Base-by-base conservation (phyloP, 1,140 invertebrate species). In the Pollicipes pollicipes region DNA sequence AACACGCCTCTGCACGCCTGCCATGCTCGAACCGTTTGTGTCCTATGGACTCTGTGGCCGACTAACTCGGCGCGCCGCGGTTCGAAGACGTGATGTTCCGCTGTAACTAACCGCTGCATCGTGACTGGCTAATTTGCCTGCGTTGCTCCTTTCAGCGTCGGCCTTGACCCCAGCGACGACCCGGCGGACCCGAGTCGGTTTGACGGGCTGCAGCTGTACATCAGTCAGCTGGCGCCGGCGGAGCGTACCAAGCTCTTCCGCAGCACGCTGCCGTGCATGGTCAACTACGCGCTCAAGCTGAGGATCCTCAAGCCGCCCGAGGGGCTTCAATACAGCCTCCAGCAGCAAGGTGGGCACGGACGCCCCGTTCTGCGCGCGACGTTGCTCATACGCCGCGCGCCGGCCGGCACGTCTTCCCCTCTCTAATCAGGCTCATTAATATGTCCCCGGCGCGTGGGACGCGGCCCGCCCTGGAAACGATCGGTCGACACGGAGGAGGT, bases 311-410 rank as follows among this genome's bases (percentile, higher is more conserved):
- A 86, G 75, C 88, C 89, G 26, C 81, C 84, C 0, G 82, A 83
- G 69, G 88, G 88, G 37, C 80, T 90, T 58, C 84, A 86, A 73
- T 90, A 89, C 77, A 90, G 88, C 79, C 82, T 90, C 72, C 88
- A 90, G 77, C 88, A 90, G 78, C 87, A 90, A 84, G 84, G 89
- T 90, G 79, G 79, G 77, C 76, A 30, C n/a, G n/a, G n/a, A n/a
- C n/a, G n/a, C n/a, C n/a, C n/a, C n/a, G n/a, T n/a, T n/a, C n/a
- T n/a, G n/a, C n/a, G n/a, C n/a, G n/a, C n/a, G n/a, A n/a, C n/a
- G n/a, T n/a, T n/a, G n/a, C n/a, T n/a, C n/a, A n/a, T n/a, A n/a
- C n/a, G n/a, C n/a, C n/a, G n/a, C n/a, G n/a, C n/a, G n/a, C n/a
- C n/a, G n/a, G n/a, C n/a, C n/a, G n/a, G n/a, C n/a, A n/a, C n/a